Base-by-base conservation (phyloP, 2,113 vertebrate genomes). In the Aegypius monachus region DNA sequence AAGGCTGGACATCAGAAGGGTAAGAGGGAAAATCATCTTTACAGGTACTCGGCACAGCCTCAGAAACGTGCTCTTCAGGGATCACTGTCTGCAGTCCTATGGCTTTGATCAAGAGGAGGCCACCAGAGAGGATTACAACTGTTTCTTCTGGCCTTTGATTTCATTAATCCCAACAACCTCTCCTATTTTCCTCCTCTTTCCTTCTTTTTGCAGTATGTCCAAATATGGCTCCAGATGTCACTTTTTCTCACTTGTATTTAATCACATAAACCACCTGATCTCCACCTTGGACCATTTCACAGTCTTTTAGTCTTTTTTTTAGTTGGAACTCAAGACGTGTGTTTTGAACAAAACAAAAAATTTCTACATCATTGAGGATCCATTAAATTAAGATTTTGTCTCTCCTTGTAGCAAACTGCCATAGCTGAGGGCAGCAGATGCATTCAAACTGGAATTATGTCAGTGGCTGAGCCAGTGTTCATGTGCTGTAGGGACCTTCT, bases 161-260 rank as follows among this genome's bases (percentile, higher is more conserved):
- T 67, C 0, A 0, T 32, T 75, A 71, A 43, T 38, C 48, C 9
- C 3, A 36, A 34, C 6, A 7, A 75, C 19, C 1, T 77, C 40
- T 87, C 45, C 45, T 56, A 4, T 47, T 53, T 80, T 65, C 32
- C 43, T 81, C 31, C 16, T 16, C n/a, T 75, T 65, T 83, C 25
- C 4, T 88, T 71, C 55, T 65, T 73, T 81, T 81, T 80, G 15
- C 25, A n/a, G 11, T 52, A 26, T 47, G 34, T 80, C 34, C n/a
- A 77, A 50, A 50, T 66, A 58, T 9, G 70, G 31, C 13, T 90
- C 50, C 63, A 78, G 38, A 26, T 63, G 12, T 45, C 32, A 31
- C 22, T 38, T 78, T 61, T 90, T 47, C 50, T 80, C 16, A 32
- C 16, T 36, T 81, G 26, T 26, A 16, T 80, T 86, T 92, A 50